Evolutionary conservation across 2,888 invertebrate species (phyloP).

Genomic region (Xestia xanthographa): DNA sequence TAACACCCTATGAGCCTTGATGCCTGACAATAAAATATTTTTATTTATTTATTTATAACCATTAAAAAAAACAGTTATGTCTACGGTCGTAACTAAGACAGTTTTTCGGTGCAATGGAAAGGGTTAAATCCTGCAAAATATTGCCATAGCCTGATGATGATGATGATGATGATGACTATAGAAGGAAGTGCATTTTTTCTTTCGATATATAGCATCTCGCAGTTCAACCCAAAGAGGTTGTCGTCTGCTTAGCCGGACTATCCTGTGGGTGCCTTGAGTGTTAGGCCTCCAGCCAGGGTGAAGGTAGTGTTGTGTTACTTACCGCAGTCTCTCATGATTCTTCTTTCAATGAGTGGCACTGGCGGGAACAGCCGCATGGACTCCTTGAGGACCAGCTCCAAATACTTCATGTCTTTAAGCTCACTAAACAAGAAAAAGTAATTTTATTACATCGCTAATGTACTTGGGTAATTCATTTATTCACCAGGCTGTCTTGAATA

Average conservation of each 20-base stretch:
- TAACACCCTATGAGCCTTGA: too few species aligned
- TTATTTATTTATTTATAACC: too few species aligned
- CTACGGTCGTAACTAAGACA: not conserved
- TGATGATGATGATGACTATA: too few species aligned
- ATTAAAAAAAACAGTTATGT: too few species aligned
- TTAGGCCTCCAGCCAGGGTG: too few species aligned
- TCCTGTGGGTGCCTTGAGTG: too few species aligned
- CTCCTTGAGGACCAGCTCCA: slow-evolving; percentile 89
- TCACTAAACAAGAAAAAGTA: slow-evolving; percentile 75
- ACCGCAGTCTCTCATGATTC: slow-evolving; percentile 80
- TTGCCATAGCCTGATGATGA: not conserved
- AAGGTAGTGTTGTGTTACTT: slow-evolving; percentile 50
- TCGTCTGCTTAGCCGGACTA: too few species aligned
- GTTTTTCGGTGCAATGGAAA: not conserved
- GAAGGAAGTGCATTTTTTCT: too few species aligned
- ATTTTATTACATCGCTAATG: not conserved
- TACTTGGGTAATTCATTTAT: not conserved
- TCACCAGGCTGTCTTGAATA: slow-evolving; percentile 1
- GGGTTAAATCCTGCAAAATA: not conserved
- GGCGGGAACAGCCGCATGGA: slow-evolving; percentile 88
- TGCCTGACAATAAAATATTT: too few species aligned
- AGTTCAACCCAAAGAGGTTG: too few species aligned
- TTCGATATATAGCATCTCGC: too few species aligned
- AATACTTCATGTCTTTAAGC: slow-evolving; percentile 88
- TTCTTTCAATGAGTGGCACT: slow-evolving; percentile 87